Evolutionary conservation across 53 echinoderm and acorn worm species (phyloP).

Genomic region (Apostichopus leukothele): DNA sequence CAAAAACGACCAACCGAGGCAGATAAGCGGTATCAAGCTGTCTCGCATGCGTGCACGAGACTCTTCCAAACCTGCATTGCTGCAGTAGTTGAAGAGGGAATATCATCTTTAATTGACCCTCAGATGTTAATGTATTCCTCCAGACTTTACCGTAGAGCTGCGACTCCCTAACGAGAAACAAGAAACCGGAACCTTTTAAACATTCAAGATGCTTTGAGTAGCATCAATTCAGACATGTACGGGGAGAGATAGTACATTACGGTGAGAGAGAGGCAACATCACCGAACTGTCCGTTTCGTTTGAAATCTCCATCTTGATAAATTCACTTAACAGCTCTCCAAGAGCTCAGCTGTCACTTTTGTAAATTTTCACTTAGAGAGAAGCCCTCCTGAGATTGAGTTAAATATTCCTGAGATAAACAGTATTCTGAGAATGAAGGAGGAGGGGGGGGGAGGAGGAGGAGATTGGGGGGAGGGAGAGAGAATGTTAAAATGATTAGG

Average conservation of each 20-base stretch:
- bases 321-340: neutral
- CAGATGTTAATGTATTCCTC: neutral
- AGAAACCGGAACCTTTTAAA: slow-evolving; percentile 3
- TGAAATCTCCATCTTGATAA: neutral
- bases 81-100: neutral
- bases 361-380: too few relatives aligned
- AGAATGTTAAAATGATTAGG: too few relatives aligned
- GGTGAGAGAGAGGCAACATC: neutral
- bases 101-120: neutral
- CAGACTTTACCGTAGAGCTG: neutral
- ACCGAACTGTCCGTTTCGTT: neutral
- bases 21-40: neutral
- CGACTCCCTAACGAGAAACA: neutral
- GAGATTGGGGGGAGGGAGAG: too few relatives aligned
- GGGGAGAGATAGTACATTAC: neutral
- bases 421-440: too few relatives aligned
- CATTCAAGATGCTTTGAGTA: neutral
- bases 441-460: too few relatives aligned
- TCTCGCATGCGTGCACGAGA: neutral
- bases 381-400: too few relatives aligned
- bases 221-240: neutral
- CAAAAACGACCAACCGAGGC: too few relatives aligned
- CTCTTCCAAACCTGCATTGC: neutral
- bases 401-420: too few relatives aligned
- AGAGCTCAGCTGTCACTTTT: neutral